Evolutionary conservation across 2,888 invertebrate species (phyloP), one percentile per base, ranked within the genome.

Genomic region (Tenthredo amoena): DNA sequence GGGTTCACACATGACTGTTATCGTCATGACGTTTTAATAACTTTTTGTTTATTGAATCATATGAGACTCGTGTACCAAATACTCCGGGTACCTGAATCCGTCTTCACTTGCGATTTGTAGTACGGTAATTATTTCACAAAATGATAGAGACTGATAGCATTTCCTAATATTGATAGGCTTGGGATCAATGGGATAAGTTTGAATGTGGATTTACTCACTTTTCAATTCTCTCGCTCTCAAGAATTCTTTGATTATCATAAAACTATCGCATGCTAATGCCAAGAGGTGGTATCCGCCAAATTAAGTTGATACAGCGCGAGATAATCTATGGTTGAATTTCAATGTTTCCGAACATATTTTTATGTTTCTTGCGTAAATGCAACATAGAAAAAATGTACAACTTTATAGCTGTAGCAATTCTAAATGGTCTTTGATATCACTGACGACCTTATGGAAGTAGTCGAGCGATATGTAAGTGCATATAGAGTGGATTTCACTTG

Each of bases 11-110:
- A 47, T 40, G 37, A 40, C 58, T 40, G 34, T 40, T 84, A 65
- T 74, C 62, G 50, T 26, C 34, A n/a, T 37, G 76, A 74, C 55
- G 40, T 58, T 76, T 74, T 55, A 31, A 77, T 47, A 77, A 77
- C 50, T 77, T 77, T 77, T 7, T 31, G 26, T 31, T 55, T 50
- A 50, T 77, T 50, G 18, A 34, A 31, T 34, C 47, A 31, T 55
- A 77, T 55, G 31, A 50, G 34, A 77, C 43, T 18, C 74, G 21
- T 43, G 4, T 43, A 26, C 10, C 40, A 21, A 74, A 43, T 74
- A 26, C 15, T 21, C 3, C 10, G 43, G n/a, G 18, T 37, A 15
- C n/a, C 10, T n/a, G 21, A 43, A 74, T 43, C 43, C 10, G 21
- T 43, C n/a, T 43, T 74, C 43, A 43, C 43, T 21, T n/a, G 43